Evolutionary conservation across 2,797 vertebrate genomes (phyloP), one percentile per base, ranked within the genome.

Genomic region (Eremophila alpestris): DNA sequence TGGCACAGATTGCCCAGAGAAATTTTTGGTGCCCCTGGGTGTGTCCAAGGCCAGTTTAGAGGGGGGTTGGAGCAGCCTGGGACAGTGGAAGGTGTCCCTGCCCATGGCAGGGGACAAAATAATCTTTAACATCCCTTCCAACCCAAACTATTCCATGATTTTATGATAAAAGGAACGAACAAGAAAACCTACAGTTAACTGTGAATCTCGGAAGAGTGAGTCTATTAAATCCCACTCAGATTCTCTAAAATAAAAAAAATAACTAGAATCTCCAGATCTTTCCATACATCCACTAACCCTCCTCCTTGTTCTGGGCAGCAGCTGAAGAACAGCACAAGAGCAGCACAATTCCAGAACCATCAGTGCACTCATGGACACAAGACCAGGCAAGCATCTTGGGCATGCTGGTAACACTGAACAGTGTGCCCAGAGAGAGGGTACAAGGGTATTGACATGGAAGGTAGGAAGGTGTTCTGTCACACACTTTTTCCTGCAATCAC

Each of bases 11-110:
- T 52, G 10, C 24, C 16, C 23, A 6, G 11, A 30, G 29, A 52
- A 59, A 5, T 14, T 7, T 1, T 3, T 11, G 24, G 0, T 40
- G 10, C 2, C 5, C 26, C 55, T 36, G 43, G 21, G 23, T 36
- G 16, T 16, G 43, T 3, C 38, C 43, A n/a, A 45, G 51, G 18
- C 8, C 34, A 48, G 36, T 34, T 0, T 55, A 48, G 48, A 20
- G 0, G 1, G 21, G 30, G 30, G 10, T 34, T 30, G 64, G 48
- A 75, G 62, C 19, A 41, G 1, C 62, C 34, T 49, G 70, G 48
- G 6, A 2, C 3, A 24, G 32, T 10, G 19, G 48, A 2, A 68
- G 8, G 16, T 9, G 19, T 17, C 30, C 46, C 62, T 48, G 15
- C 8, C 12, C 30, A 27, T 3, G 18, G 48, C 62, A 75, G 22